Percentiles rank a stretch among this genome's conserved stretches.
Conservation (phyloP, 2,797 vertebrate species). For the Neomorphus geoffroyi region DNA sequence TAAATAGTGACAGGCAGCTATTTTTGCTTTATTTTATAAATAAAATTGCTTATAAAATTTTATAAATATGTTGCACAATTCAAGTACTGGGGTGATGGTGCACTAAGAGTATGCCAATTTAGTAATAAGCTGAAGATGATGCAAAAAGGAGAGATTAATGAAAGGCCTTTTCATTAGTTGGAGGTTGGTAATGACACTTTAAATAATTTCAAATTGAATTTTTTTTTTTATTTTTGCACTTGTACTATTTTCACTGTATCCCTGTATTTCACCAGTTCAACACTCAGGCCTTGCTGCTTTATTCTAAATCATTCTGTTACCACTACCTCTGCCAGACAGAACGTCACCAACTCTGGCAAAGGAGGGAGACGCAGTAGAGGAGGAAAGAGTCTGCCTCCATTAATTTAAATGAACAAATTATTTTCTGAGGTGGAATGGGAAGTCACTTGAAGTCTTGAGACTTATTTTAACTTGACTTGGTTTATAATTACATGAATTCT, state of each 20-base stretch:
- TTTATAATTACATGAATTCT: not conserved
- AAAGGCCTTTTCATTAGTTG: not conserved
- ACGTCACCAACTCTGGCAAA: not conserved
- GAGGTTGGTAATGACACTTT: not conserved
- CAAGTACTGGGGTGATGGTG: not conserved
- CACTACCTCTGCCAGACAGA: not conserved
- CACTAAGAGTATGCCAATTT: not conserved
- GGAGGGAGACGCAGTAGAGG: not conserved
- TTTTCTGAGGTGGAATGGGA: not conserved
- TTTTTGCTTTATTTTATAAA: not conserved
- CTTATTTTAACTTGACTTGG: not conserved
- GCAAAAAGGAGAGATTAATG: not conserved
- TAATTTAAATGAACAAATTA: not conserved
- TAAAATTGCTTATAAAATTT: not conserved
- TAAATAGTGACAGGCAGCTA: not conserved
- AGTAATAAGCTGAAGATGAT: not conserved
- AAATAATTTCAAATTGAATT: not conserved
- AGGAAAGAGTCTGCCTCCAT: not conserved
- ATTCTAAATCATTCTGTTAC: not conserved
- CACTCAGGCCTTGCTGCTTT: not conserved
- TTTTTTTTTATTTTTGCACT: not conserved
- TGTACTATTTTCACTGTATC: not conserved
- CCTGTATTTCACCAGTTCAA: not conserved
- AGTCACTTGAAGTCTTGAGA: not conserved
- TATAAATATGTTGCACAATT: not conserved